phyloP scores from a whole-genome alignment of 2,888 invertebrate species.

The Coelopa pilipes region DNA sequence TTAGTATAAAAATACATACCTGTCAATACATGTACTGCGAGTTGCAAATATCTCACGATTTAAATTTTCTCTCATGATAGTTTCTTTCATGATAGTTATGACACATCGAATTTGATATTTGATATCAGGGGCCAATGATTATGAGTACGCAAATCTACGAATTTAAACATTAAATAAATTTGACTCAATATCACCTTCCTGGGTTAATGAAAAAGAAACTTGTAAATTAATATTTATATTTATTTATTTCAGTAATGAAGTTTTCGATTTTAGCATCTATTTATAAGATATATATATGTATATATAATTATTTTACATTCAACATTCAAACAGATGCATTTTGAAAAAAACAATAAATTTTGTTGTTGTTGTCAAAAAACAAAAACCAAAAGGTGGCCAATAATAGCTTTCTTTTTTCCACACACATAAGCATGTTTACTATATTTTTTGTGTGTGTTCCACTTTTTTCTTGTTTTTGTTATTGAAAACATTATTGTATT shows the following conservation, averaged over 20 bases:
- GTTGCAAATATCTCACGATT: neutral
- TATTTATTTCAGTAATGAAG: no score
- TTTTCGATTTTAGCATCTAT: no score
- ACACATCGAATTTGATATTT: neutral
- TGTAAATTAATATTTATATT: no score
- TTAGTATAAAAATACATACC: neutral
- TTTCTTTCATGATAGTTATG: neutral
- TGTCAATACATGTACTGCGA: neutral
- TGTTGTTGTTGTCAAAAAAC: neutral
- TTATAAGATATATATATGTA: constrained; percentile 7
- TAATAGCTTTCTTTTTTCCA: no score
- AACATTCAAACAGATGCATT: neutral
- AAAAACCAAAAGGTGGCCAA: constrained; percentile 17
- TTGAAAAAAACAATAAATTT: neutral
- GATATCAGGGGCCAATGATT: neutral
- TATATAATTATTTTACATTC: constrained; percentile 2
- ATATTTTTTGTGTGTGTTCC: no score
- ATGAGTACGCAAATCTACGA: neutral
- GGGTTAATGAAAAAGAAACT: neutral
- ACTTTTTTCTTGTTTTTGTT: constrained; percentile 13
- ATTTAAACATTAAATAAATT: neutral
- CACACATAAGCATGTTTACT: no score
- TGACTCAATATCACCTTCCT: neutral
- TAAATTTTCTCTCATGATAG: neutral
- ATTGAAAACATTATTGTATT: constrained; percentile 39